These are phyloP conservation scores for Mohoua ochrocephala DNA, from an alignment of 2,113 vertebrate species.

Conservation along the genomic window DNA sequence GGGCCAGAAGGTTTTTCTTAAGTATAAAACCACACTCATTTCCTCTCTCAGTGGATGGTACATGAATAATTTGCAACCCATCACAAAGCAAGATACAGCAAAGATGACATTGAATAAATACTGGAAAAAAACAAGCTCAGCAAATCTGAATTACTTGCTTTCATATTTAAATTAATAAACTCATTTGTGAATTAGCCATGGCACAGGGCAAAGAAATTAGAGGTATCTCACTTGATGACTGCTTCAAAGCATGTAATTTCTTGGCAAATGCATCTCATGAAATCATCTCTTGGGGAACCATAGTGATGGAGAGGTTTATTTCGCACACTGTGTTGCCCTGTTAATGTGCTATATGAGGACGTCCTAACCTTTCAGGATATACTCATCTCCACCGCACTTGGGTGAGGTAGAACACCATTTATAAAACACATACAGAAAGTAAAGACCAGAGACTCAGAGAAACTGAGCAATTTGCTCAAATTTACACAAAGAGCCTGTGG, in stretches of 20 bases:
- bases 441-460: neutral
- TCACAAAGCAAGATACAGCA: neutral
- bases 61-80: neutral
- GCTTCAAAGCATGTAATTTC: neutral
- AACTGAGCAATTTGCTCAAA: neutral
- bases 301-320: neutral
- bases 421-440: neutral
- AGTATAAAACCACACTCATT: neutral
- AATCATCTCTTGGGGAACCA: neutral
- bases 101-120: neutral
- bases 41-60: neutral
- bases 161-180: constrained; percentile 40
- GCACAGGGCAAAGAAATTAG: neutral
- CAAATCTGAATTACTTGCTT: constrained; percentile 40
- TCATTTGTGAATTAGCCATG: constrained; percentile 31
- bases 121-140: neutral
- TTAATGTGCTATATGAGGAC: neutral
- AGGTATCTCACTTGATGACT: neutral
- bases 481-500: neutral
- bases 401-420: neutral
- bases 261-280: neutral
- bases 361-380: neutral
- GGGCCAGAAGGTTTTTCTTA: neutral
- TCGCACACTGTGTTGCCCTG: neutral
- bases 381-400: neutral